Base-by-base conservation (phyloP, 2,888 invertebrate genomes). In the Podabrus alpinus region DNA sequence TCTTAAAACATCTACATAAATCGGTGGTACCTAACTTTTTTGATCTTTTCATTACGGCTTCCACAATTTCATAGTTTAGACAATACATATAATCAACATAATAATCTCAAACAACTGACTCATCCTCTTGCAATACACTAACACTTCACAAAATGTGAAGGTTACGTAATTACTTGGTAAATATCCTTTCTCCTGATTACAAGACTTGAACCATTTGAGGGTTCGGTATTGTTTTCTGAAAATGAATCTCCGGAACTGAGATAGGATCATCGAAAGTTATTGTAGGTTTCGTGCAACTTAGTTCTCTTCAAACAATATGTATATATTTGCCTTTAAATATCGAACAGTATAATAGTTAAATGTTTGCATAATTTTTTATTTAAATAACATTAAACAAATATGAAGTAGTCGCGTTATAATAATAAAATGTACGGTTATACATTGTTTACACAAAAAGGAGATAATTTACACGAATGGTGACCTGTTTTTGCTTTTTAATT, bases 221-320 rank as follows among this genome's bases (percentile, higher is more conserved):
- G 74, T 60, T 70, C n/a, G 70, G 70, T 61, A 74, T 74, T 74
- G 74, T 74, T 71, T 67, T 61, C 29, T 59, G 61, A 10, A 69
- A 71, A 74, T 45, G 74, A 74, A 74, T 74, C 69, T 70, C 74
- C 69, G 74, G 74, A 74, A 74, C 70, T 61, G 59, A 64, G 74
- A 74, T 74, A 74, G 61, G 19, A 74, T 74, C 74, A 16, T 15
- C 13, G 17, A 72, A 69, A 62, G 69, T 69, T n/a, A n/a, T n/a
- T 68, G 24, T 69, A 74, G 70, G 74, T 67, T 70, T 62, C n/a
- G 17, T 73, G 69, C 61, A 73, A 68, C 59, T 19, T 2, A 64
- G 25, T 69, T 29, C 61, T 62, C 25, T 61, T 64, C n/a, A 17
- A 70, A 70, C 69, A 71, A 71, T 61, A 61, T 11, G 13, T 62